phyloP scores from a whole-genome alignment of 2,888 invertebrate genomes.

The Melolontha melolontha region DNA sequence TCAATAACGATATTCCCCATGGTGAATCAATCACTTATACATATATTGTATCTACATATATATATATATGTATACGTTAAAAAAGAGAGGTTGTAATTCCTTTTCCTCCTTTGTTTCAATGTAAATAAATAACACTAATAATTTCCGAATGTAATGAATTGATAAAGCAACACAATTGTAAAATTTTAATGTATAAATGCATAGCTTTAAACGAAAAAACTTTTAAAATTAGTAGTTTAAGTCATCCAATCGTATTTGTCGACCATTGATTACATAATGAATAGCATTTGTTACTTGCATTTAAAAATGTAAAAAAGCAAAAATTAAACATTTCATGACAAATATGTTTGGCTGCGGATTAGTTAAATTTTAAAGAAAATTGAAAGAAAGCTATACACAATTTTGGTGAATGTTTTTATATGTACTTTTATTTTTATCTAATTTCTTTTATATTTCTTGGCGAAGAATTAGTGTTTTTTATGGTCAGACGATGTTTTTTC shows the following conservation, averaged over 20 bases:
- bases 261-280: background rate
- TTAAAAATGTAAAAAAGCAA: slow-evolving; percentile 15
- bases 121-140: slow-evolving; percentile 19
- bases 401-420: slow-evolving; percentile 26
- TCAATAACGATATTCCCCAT: slow-evolving; percentile 5
- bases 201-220: slow-evolving; percentile 37
- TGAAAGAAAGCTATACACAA: slow-evolving; percentile 24
- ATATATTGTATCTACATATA: background rate
- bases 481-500: slow-evolving; percentile 49
- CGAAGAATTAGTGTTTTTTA: slow-evolving; percentile 40
- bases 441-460: slow-evolving; percentile 5
- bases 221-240: slow-evolving; percentile 28
- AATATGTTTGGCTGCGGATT: slow-evolving; percentile 28
- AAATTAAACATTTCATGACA: background rate
- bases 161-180: slow-evolving; percentile 23
- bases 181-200: slow-evolving; percentile 35
- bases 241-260: slow-evolving; percentile 26
- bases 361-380: slow-evolving; percentile 36
- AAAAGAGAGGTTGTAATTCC: slow-evolving; percentile 11
- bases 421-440: slow-evolving; percentile 7
- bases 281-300: slow-evolving; percentile 11
- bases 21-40: slow-evolving; percentile 6
- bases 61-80: background rate
- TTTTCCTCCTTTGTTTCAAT: slow-evolving; percentile 3
- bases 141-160: slow-evolving; percentile 28